Base-by-base conservation (phyloP, 92 coral and sea anemone species). In the Pocillopora grandis region DNA sequence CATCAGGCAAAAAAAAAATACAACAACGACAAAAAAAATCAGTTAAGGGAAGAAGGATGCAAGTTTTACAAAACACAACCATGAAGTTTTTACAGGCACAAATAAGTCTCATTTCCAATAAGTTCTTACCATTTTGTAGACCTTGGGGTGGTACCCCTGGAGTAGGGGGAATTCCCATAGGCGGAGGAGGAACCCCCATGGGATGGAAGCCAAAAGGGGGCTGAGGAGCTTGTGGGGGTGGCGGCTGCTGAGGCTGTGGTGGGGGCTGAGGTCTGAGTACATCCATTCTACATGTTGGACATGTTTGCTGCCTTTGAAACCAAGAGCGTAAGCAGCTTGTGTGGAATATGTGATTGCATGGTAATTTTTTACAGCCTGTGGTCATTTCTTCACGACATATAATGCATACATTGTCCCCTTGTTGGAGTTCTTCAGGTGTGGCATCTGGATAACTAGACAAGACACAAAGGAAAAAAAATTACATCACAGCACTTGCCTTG, bases 221-320 rank as follows among this genome's bases (percentile, higher is more conserved):
- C 77, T 85, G 89, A 3, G 77, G 83, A 35, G 73, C 89, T 55
- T 81, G 89, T 60, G 76, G 83, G 33, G 83, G 82, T 10, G 91
- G 91, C 33, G 85, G 90, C 83, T 86, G 93, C 27, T 75, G 84
- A 55, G 60, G 76, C 71, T 35, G 77, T 70, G 85, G 81, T 68
- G 92, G 90, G 16, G 93, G 89, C 14, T 60, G 89, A 59, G 95
- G 94, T 66, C 96, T 87, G 33, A 96, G 88, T 2, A 96, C 98
- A 86, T 96, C 98, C 98, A 96, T 94, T 73, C 98, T 92, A 82
- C 98, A 96, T 3, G 98, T 96, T 16, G 98, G 98, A 84, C 98
- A 96, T 42, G 98, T 96, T 81, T 96, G 98, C 31, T 96, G 98
- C 37, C 98, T 78, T 66, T 96, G 98, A 86, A 96, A 96, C 98